These are phyloP conservation scores for Cordilura impudica DNA, from an alignment of 2,888 invertebrate species.

Conservation along the genomic window DNA sequence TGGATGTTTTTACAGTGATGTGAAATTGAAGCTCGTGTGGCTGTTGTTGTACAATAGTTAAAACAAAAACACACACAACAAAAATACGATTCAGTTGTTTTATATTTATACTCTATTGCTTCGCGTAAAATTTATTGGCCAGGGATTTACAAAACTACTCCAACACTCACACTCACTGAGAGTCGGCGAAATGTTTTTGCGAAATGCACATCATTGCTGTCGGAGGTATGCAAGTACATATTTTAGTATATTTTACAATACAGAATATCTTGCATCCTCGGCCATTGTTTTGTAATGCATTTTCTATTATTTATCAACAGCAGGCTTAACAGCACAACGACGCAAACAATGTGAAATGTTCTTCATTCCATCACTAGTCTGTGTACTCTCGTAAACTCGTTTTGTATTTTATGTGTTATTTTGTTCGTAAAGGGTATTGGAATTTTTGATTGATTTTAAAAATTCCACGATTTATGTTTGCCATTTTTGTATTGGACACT, in stretches of 20 bases:
- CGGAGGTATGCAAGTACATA: background rate
- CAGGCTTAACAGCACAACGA: constrained; percentile 45
- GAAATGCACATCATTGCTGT: background rate
- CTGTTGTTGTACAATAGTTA: constrained; percentile 4
- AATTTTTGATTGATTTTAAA: constrained; percentile 65
- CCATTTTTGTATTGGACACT: constrained; percentile 55
- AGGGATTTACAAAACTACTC: constrained; percentile 31
- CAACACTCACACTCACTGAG: background rate
- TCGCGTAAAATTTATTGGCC: constrained; percentile 44
- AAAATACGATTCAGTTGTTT: constrained; percentile 48
- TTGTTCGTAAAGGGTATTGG: constrained; percentile 53
- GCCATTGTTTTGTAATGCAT: constrained; percentile 57
- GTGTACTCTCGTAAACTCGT: background rate
- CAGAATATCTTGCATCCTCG: constrained; percentile 26
- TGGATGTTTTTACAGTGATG: constrained; percentile 47
- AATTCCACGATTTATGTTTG: constrained; percentile 63
- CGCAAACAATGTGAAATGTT: too few relatives aligned
- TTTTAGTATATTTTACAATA: background rate
- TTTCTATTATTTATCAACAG: constrained; percentile 64
- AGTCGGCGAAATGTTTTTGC: constrained; percentile 14
- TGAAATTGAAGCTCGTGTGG: constrained; percentile 14
- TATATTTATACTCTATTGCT: constrained; percentile 54
- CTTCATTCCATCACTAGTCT: too few relatives aligned
- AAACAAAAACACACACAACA: background rate
- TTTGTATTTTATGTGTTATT: constrained; percentile 14